Percentiles rank a stretch among this genome's conserved stretches.
phyloP scores from a whole-genome alignment of 2,797 vertebrate species.

The Channallabes apus region DNA sequence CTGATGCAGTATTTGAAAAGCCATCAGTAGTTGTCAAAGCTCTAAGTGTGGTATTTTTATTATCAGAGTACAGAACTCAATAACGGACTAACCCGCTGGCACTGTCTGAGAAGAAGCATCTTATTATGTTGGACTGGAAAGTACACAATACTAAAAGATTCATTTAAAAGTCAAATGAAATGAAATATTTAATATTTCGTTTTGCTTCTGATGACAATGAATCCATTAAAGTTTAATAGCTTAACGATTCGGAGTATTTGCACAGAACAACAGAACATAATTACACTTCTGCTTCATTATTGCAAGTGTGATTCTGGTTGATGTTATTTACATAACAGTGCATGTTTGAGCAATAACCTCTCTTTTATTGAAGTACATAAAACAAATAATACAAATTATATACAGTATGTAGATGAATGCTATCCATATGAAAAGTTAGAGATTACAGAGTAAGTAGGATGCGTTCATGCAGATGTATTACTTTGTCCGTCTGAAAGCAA shows the following conservation, averaged over 20 bases:
- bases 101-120: slow-evolving; percentile 18
- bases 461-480: neutral
- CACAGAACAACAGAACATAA: slow-evolving; percentile 51
- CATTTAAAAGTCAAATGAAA: slow-evolving; percentile 53
- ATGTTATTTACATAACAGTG: slow-evolving; percentile 49
- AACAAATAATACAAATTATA: neutral
- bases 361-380: slow-evolving; percentile 22
- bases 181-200: slow-evolving; percentile 51
- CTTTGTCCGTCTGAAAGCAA: neutral
- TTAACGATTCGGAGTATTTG: slow-evolving; percentile 42
- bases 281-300: slow-evolving; percentile 54
- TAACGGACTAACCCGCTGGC: slow-evolving; percentile 29
- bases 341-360: slow-evolving; percentile 15
- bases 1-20: slow-evolving; percentile 4
- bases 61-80: slow-evolving; percentile 25
- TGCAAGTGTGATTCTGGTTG: slow-evolving; percentile 43
- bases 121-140: slow-evolving; percentile 41
- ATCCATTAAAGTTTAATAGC: slow-evolving; percentile 59
- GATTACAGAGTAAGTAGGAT: neutral
- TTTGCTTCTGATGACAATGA: slow-evolving; percentile 51
- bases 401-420: neutral
- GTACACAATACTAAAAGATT: slow-evolving; percentile 38
- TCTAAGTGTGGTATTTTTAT: slow-evolving; percentile 12
- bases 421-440: neutral
- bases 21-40: slow-evolving; percentile 13